phyloP scores from a whole-genome alignment of 2,113 vertebrate genomes.

The Dipodomys ordii region DNA sequence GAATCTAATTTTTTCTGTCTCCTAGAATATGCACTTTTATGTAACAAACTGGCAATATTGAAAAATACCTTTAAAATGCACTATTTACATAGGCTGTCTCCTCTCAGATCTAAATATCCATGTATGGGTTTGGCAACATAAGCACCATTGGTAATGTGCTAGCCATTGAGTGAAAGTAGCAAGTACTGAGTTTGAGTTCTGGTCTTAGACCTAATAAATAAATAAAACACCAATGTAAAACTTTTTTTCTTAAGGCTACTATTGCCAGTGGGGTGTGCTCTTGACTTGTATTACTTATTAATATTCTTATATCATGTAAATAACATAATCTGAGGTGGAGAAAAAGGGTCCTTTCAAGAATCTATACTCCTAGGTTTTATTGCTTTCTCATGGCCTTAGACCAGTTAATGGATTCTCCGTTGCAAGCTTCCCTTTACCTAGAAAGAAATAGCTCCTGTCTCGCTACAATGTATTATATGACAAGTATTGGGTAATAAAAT shows the following conservation, averaged over 20 bases:
- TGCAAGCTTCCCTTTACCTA: background rate
- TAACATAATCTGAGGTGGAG: background rate
- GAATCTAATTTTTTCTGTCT: constrained; percentile 11
- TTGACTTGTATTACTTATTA: background rate
- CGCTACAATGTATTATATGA: too few species aligned
- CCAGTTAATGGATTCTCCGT: background rate
- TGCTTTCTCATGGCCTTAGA: background rate
- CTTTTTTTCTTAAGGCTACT: background rate
- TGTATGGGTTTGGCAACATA: too few species aligned
- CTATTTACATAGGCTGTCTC: background rate
- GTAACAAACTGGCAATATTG: background rate
- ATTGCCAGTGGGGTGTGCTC: background rate
- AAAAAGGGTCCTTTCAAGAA: background rate
- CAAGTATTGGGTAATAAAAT: background rate
- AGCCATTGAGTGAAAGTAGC: too few species aligned
- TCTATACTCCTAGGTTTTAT: background rate
- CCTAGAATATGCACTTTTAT: background rate
- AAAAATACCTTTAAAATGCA: background rate
- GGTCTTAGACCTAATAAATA: too few species aligned
- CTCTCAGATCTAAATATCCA: background rate
- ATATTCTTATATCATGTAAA: background rate
- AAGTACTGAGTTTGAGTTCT: too few species aligned
- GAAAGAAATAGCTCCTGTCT: background rate
- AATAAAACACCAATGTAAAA: background rate
- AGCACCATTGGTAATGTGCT: too few species aligned